Base-by-base conservation (phyloP, 2,888 invertebrate species). In the Ophioninae sp. region DNA sequence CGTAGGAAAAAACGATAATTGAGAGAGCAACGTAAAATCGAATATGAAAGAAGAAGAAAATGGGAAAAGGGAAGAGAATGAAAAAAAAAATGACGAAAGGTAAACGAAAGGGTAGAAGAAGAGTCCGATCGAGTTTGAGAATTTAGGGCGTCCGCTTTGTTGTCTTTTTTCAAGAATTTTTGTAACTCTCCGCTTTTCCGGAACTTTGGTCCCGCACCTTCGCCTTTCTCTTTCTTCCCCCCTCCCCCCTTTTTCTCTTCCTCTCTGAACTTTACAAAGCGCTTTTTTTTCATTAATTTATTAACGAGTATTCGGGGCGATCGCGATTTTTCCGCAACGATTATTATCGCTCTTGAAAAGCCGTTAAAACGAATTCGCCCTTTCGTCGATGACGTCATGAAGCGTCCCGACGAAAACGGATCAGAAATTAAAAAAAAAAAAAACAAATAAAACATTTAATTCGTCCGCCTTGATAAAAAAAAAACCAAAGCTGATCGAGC, bases 151-250 rank as follows among this genome's bases (percentile, higher is more conserved):
- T n/a, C n/a, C n/a, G n/a, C n/a, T n/a, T n/a, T n/a, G 78, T 81
- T 83, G 80, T 81, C 81, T 81, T 74, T 74, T 78, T 39, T 44
- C 44, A 64, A 73, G 77, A 83, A 83, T 83, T 83, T 83, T 83
- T 83, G 81, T 83, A 81, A 83, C 67, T 20, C 77, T 81, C 71
- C 74, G 65, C 51, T 63, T 58, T 63, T 63, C 23, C n/a, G 9
- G 30, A 23, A 2, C 30, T 22, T 17, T 41, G n/a, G 13, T n/a
- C n/a, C 23, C 13, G 39, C 10, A 30, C 64, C 64, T n/a, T 37
- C 13, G 3, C 10, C 13, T 41, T 51, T 64, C 59, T 65, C 37
- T 65, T 61, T 51, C 69, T 22, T n/a, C 30, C 39, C 20, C 65
- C n/a, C 65, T 10, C 44, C 22, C 44, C 20, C 39, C 10, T 20